Conservation (phyloP, 2,888 invertebrate species). For the Sesia apiformis region DNA sequence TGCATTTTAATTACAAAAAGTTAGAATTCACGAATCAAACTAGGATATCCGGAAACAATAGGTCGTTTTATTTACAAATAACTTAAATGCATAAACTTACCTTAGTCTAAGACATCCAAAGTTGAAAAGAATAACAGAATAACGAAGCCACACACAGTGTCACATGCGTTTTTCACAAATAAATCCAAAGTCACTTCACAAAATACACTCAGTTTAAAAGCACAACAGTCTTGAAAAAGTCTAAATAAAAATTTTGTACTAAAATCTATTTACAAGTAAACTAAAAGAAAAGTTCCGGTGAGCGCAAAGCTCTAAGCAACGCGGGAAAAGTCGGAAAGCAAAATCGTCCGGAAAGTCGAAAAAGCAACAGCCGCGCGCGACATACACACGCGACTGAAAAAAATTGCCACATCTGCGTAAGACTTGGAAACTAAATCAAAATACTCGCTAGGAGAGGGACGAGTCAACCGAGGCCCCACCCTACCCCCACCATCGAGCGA, state of each 20-base stretch:
- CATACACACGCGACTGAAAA: constrained; percentile 69
- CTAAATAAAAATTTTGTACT: constrained; percentile 31
- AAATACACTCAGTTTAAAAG: constrained; percentile 16
- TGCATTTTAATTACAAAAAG: too few species aligned
- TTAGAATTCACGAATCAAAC: too few species aligned
- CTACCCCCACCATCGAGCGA: constrained; percentile 57
- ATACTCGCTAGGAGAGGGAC: constrained; percentile 72
- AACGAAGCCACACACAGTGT: constrained; percentile 32
- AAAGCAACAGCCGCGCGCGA: constrained; percentile 57
- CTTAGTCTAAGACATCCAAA: constrained; percentile 65
- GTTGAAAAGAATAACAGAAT: constrained; percentile 22
- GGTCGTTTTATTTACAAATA: background rate
- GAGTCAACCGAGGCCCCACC: constrained; percentile 66
- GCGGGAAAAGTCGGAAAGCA: constrained; percentile 40
- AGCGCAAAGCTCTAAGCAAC: constrained; percentile 18
- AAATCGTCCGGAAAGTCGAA: constrained; percentile 33
- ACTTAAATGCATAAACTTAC: constrained; percentile 28
- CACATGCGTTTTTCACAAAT: constrained; percentile 26
- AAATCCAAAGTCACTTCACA: constrained; percentile 29
- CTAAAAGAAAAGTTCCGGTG: constrained; percentile 34
- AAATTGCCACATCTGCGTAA: constrained; percentile 71
- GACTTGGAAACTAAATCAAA: constrained; percentile 74
- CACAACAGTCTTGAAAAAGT: constrained; percentile 8
- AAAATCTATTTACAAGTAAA: constrained; percentile 26
- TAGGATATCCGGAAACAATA: background rate